Base-by-base conservation (phyloP, 2,797 vertebrate species). In the Oreonectes daqikongensis region DNA sequence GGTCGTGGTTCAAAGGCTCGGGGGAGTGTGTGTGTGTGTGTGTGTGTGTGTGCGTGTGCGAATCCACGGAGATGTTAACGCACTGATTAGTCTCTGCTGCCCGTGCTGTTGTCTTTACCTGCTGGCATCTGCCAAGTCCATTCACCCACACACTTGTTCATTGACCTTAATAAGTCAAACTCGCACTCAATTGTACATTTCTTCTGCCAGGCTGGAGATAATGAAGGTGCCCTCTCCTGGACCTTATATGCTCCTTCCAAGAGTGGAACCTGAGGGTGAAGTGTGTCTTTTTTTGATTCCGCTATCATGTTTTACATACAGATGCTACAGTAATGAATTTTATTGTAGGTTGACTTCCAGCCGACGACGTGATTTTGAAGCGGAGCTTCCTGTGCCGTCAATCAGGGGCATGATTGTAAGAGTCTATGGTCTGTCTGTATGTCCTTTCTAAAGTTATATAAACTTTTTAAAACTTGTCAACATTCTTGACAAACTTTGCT, bases 101-200 rank as follows among this genome's bases (percentile, higher is more conserved):
- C 67, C 44, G 32, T 70, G 69, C 59, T 53, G 70, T 77, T 72
- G 22, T 77, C 65, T 65, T 60, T 73, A 69, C 78, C 70, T 79
- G 78, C 78, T 82, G 74, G 32, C 64, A 80, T 74, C 74, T 82
- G 78, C 79, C 74, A 79, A 71, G 55, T 79, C 48, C 35, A 26
- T 64, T 79, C 77, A 82, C 69, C 72, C 77, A 79, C 68, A 77
- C 46, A 35, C 48, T 67, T 72, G 81, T 79, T 75, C 81, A 77
- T 32, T 80, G 74, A 82, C 78, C 74, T 80, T 82, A 77, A 70
- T 77, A 48, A 74, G 79, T 69, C 69, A 70, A 55, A 35, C 24
- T 22, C 30, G n/a, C 57, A 70, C 75, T 74, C 65, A 74, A 24
- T 66, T 78, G 63, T 74, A 53, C 60, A 74, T 78, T 81, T 69